Percentiles rank a stretch among this genome's conserved stretches.
Conservation (phyloP, 2,888 invertebrate genomes). For the Caenorhabditis angaria region DNA sequence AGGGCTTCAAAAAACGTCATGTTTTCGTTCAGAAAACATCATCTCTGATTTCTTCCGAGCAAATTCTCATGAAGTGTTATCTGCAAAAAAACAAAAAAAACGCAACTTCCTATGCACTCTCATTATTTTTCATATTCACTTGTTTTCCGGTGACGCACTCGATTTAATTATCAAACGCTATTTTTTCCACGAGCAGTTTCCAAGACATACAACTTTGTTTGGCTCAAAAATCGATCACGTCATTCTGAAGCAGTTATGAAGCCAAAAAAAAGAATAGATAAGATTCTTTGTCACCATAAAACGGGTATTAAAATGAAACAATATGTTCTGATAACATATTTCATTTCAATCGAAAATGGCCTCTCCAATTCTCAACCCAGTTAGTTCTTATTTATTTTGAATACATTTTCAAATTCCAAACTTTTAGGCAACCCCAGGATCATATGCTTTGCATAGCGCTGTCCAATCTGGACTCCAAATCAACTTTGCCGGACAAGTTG, state of each 20-base stretch:
- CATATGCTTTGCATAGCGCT: constrained; percentile 29
- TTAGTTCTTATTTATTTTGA: constrained; percentile 10
- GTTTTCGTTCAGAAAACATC: too few relatives aligned
- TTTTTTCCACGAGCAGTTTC: too few relatives aligned
- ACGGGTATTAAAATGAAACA: background rate
- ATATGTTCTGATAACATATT: background rate
- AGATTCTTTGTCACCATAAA: background rate
- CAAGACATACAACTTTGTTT: too few relatives aligned
- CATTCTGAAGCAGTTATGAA: background rate
- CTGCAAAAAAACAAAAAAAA: too few relatives aligned
- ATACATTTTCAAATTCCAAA: background rate
- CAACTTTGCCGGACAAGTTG: constrained; percentile 22
- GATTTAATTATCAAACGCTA: too few relatives aligned
- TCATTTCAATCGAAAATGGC: constrained; percentile 15
- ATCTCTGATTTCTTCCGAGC: too few relatives aligned
- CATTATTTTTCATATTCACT: too few relatives aligned
- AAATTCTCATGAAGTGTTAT: too few relatives aligned
- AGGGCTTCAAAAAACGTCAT: too few relatives aligned
- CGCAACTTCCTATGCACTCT: too few relatives aligned
- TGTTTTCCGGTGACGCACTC: too few relatives aligned
- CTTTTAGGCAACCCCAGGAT: constrained; percentile 30
- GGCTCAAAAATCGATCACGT: too few relatives aligned
- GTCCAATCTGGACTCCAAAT: constrained; percentile 35
- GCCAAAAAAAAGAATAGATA: background rate
- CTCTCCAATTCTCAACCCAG: constrained; percentile 34